A percentile compares a stretch with the other conserved stretches of the same genome.
phyloP scores from a whole-genome alignment of 2,888 invertebrate genomes.

The Eupithecia subfuscata region DNA sequence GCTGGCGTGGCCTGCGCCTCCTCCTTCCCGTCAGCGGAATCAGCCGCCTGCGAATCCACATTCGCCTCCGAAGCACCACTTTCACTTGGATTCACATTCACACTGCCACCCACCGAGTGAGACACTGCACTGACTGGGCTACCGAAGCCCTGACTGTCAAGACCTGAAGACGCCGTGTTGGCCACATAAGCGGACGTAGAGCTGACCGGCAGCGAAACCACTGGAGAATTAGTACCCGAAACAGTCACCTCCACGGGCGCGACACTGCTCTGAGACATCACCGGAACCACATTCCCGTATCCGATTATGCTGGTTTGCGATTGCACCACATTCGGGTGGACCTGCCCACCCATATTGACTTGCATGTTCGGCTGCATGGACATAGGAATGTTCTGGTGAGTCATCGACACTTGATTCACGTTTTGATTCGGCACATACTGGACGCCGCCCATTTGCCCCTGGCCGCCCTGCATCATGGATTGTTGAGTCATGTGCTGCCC shows the following conservation, averaged over 20 bases:
- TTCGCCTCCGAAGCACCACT: conserved; percentile 74
- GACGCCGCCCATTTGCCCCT: conserved; percentile 74
- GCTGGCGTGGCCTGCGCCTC: conserved; percentile 66
- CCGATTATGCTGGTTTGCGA: conserved; percentile 80
- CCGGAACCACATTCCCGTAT: conserved; percentile 76
- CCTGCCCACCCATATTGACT: conserved; percentile 75
- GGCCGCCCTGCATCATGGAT: conserved; percentile 75
- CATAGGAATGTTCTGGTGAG: conserved; percentile 82
- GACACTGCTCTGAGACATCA: conserved; percentile 81
- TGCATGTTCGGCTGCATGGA: conserved; percentile 80
- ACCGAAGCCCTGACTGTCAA: conserved; percentile 80
- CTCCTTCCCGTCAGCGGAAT: conserved; percentile 77
- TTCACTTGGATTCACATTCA: conserved; percentile 79
- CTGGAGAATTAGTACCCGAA: conserved; percentile 81
- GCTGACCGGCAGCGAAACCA: conserved; percentile 78
- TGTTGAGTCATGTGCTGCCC: conserved; percentile 78
- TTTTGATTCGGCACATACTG: conserved; percentile 76
- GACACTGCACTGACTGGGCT: conserved; percentile 82
- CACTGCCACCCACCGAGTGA: conserved; percentile 75
- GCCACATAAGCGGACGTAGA: conserved; percentile 68
- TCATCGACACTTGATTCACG: conserved; percentile 73
- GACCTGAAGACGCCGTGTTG: conserved; percentile 68
- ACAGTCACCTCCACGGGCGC: conserved; percentile 76
- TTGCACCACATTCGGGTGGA: conserved; percentile 78
- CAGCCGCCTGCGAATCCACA: conserved; percentile 69